These are phyloP conservation scores for Epizoanthus illoricatus DNA, from an alignment of 92 coral and sea anemone genomes.

Conservation along the genomic window DNA sequence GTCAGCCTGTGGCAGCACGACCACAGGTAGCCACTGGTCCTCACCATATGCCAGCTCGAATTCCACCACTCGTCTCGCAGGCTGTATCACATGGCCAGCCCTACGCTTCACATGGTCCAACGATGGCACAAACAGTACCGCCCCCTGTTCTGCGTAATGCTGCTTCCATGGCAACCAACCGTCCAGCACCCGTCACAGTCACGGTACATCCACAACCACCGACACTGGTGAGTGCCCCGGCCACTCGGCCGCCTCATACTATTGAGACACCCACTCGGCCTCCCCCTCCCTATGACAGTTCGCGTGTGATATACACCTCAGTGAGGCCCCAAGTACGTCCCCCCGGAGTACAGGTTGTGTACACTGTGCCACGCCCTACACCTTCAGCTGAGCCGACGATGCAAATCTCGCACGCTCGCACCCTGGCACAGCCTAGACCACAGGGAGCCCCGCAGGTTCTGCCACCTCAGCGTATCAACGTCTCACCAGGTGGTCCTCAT, in stretches of 20 bases:
- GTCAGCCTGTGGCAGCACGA: conserved; percentile 1
- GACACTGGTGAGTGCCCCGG: conserved; percentile 51
- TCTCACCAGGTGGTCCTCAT: conserved; percentile 11
- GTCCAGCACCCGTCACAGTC: conserved; percentile 82
- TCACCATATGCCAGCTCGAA: not conserved
- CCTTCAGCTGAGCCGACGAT: conserved; percentile 19
- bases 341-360: conserved; percentile 28
- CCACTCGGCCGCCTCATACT: not conserved
- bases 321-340: conserved; percentile 28
- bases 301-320: conserved; percentile 20
- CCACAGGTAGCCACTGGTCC: conserved; percentile 19
- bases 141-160: conserved; percentile 8
- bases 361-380: conserved; percentile 4
- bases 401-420: conserved; percentile 26
- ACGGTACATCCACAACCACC: conserved; percentile 92
- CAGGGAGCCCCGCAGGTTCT: conserved; percentile 17
- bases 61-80: conserved; percentile 16
- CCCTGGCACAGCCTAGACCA: conserved; percentile 19
- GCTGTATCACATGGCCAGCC: not conserved
- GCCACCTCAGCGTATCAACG: conserved; percentile 20
- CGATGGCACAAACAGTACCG: not conserved
- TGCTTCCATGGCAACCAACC: conserved; percentile 40
- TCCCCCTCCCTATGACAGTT: conserved; percentile 34
- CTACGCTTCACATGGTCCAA: not conserved
- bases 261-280: not conserved